A percentile compares a stretch with the other conserved stretches of the same genome.
Evolutionary conservation across 1,140 invertebrate species (phyloP).

Genomic region (Diuraphis noxia): DNA sequence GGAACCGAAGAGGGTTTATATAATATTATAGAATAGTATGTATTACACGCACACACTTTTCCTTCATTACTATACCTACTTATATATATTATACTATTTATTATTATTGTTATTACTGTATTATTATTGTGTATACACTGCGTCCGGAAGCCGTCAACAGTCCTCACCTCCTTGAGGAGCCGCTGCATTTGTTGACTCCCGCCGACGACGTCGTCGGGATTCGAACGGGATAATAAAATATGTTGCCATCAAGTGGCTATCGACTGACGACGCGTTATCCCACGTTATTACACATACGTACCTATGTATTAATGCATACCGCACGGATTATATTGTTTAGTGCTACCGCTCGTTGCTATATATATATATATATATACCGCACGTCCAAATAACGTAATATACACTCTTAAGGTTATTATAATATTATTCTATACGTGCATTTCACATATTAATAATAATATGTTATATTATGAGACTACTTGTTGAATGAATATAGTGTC

Average conservation of each 20-base stretch:
- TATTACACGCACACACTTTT: neutral
- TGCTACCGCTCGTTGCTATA: neutral
- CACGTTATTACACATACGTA: neutral
- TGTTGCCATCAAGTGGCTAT: slow-evolving; percentile 42
- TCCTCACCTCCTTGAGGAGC: neutral
- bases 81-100: neutral
- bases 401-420: neutral
- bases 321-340: neutral
- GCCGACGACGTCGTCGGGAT: slow-evolving; percentile 8
- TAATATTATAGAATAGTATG: neutral
- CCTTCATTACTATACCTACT: neutral
- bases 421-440: neutral
- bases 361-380: neutral
- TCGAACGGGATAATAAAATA: slow-evolving; percentile 27
- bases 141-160: slow-evolving; percentile 49
- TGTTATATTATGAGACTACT: neutral
- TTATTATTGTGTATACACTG: neutral
- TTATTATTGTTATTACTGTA: neutral
- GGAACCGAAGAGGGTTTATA: slow-evolving; percentile 17
- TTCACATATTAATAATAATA: neutral
- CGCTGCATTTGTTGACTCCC: neutral
- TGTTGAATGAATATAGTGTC: neutral
- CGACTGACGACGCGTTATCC: slow-evolving; percentile 43
- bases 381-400: neutral
- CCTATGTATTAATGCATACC: neutral